These are phyloP conservation scores for Microctonus aethiopoides DNA, from an alignment of 2,888 invertebrate species.

Conservation along the genomic window DNA sequence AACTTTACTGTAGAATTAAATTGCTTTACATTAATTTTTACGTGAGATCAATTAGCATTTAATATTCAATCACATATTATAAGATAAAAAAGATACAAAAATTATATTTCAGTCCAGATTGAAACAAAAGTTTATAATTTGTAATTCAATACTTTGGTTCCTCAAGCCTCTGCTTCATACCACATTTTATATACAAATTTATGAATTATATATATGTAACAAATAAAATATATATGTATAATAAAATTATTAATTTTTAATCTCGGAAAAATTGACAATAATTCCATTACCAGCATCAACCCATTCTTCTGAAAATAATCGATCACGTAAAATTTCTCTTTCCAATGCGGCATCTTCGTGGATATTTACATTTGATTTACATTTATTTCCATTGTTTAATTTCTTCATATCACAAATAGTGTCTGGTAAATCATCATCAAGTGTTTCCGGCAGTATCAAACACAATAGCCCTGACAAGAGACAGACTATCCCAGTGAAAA, in stretches of 20 bases:
- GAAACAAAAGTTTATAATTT: slow-evolving; percentile 28
- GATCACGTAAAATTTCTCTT: slow-evolving; percentile 53
- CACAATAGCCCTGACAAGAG: slow-evolving; percentile 48
- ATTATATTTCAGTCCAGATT: slow-evolving; percentile 13
- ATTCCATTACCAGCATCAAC: slow-evolving; percentile 62
- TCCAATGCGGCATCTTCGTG: slow-evolving; percentile 41
- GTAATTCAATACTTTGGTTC: slow-evolving; percentile 44
- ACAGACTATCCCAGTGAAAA: slow-evolving; percentile 51
- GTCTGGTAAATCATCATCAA: slow-evolving; percentile 51
- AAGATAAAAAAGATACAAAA: not conserved
- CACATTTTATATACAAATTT: slow-evolving; percentile 38
- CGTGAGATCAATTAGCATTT: slow-evolving; percentile 26
- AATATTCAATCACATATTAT: slow-evolving; percentile 33
- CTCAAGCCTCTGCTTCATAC: slow-evolving; percentile 39
- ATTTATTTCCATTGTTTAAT: slow-evolving; percentile 39
- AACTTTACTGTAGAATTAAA: too few relatives aligned
- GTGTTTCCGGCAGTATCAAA: slow-evolving; percentile 55
- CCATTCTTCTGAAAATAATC: slow-evolving; percentile 61
- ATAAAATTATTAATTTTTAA: slow-evolving; percentile 42
- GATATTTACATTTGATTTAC: slow-evolving; percentile 30
- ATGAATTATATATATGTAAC: not conserved
- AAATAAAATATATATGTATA: not conserved
- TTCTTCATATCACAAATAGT: slow-evolving; percentile 43
- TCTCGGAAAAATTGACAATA: slow-evolving; percentile 58
- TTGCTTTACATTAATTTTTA: slow-evolving; percentile 26